Evolutionary conservation across 2,113 vertebrate genomes (phyloP).

Genomic region (Forbesichthys agassizii): DNA sequence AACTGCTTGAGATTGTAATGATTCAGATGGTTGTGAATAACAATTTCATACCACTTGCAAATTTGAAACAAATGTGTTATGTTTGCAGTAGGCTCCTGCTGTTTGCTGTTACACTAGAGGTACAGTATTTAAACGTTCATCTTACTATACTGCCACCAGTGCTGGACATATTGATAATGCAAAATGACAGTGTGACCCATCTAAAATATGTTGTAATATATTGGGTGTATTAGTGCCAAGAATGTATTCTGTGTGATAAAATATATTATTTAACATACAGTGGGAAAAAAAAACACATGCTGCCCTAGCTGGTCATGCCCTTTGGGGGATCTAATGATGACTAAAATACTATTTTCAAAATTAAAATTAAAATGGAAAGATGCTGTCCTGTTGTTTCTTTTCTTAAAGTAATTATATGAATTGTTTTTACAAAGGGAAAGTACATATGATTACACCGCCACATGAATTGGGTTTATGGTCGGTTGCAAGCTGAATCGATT

Average conservation of each 20-base stretch:
- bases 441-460: not conserved
- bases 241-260: constrained; percentile 45
- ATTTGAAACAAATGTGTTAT: not conserved
- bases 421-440: too few species aligned
- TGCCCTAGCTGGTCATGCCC: constrained; percentile 18
- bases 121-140: not conserved
- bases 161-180: constrained; percentile 9
- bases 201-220: constrained; percentile 45
- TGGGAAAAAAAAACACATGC: constrained; percentile 9
- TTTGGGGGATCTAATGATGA: constrained; percentile 19
- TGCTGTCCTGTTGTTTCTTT: not conserved
- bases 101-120: not conserved
- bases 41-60: not conserved
- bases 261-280: constrained; percentile 46
- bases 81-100: not conserved
- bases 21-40: not conserved
- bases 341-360: constrained; percentile 45
- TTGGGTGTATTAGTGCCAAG: constrained; percentile 51
- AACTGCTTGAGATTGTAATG: not conserved
- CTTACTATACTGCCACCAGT: constrained; percentile 2
- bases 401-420: not conserved
- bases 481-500: not conserved
- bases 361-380: constrained; percentile 27
- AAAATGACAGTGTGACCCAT: constrained; percentile 11
- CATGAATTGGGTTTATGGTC: not conserved